phyloP scores from a whole-genome alignment of 1,140 invertebrate species.

The Centruroides sculpturatus region DNA sequence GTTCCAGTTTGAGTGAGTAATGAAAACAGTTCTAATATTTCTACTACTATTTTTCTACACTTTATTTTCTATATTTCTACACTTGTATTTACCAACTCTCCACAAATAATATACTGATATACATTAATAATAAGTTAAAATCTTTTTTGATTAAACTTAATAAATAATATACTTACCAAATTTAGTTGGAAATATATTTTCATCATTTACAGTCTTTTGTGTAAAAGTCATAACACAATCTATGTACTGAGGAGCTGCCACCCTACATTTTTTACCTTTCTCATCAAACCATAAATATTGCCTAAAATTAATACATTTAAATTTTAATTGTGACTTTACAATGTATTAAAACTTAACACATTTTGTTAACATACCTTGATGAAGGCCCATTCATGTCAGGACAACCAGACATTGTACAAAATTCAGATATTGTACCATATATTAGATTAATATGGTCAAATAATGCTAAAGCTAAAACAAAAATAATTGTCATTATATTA shows the following conservation, averaged over 20 bases:
- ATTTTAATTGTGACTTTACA: constrained; percentile 19
- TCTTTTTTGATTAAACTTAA: no score
- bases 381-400: constrained; percentile 89
- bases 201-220: constrained; percentile 92
- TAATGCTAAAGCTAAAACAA: constrained; percentile 71
- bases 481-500: not conserved
- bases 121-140: no score
- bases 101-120: no score
- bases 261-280: constrained; percentile 92
- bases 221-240: constrained; percentile 98
- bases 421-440: constrained; percentile 94
- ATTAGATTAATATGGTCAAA: constrained; percentile 97
- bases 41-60: no score
- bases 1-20: no score
- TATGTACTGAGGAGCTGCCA: constrained; percentile 93
- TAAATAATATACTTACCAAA: constrained; percentile 53
- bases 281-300: constrained; percentile 97
- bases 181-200: constrained; percentile 95
- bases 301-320: constrained; percentile 35
- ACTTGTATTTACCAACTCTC: no score
- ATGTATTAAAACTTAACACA: not conserved
- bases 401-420: constrained; percentile 85
- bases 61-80: no score
- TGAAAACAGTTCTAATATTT: no score
- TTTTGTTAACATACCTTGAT: constrained; percentile 51